Evolutionary conservation across 2,797 vertebrate species (phyloP).

Genomic region (Capromys pilorides): DNA sequence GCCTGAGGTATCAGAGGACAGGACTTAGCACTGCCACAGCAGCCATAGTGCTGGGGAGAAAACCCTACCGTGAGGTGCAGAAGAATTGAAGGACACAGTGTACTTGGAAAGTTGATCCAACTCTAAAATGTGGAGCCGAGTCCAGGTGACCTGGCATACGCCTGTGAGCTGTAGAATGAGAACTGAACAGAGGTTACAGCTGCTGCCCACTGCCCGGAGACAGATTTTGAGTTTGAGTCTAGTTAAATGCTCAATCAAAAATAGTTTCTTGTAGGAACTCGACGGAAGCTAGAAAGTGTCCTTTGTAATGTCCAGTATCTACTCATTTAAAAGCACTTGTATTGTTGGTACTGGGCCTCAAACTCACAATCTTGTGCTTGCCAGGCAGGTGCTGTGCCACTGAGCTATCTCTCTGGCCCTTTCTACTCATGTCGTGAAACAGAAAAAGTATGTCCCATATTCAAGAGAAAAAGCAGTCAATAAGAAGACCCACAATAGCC

Average conservation of each 20-base stretch:
- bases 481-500: neutral
- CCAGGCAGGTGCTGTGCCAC: too few relatives aligned
- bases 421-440: neutral
- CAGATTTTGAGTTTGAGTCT: neutral
- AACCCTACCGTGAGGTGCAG: neutral
- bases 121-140: neutral
- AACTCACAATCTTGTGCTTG: too few relatives aligned
- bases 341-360: too few relatives aligned
- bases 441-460: neutral
- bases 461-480: neutral
- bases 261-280: neutral
- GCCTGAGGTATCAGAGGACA: neutral
- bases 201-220: neutral
- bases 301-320: neutral
- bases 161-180: neutral
- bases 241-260: neutral
- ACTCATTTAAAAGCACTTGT: neutral
- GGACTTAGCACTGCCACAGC: neutral
- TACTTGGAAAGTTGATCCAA: neutral
- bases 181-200: neutral
- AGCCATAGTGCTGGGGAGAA: neutral
- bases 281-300: neutral
- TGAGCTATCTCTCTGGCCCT: too few relatives aligned
- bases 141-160: neutral
- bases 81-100: neutral